These are phyloP conservation scores for Candidula unifasciata DNA, from an alignment of 2,888 invertebrate genomes.

Conservation along the genomic window DNA sequence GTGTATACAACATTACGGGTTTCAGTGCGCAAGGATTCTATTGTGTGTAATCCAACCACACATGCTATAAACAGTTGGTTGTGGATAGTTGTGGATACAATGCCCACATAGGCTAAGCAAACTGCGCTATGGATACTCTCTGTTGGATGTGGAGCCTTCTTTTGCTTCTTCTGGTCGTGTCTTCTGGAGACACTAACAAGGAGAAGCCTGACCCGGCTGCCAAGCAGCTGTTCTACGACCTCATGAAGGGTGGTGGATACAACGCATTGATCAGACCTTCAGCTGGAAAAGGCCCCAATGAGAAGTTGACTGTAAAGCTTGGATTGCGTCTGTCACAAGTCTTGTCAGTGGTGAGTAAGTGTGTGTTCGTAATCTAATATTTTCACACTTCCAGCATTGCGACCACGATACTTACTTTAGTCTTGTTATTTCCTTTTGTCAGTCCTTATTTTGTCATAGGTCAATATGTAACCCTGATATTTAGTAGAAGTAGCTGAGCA, in stretches of 20 bases:
- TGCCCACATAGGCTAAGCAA: too few species aligned
- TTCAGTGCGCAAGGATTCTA: too few species aligned
- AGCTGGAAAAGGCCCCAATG: constrained; percentile 87
- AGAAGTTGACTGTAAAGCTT: constrained; percentile 92
- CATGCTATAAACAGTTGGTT: too few species aligned
- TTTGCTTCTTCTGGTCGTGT: constrained; percentile 23
- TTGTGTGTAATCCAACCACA: too few species aligned
- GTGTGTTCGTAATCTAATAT: background rate
- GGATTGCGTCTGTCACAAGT: constrained; percentile 95
- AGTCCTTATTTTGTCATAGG: too few species aligned
- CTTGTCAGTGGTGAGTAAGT: constrained; percentile 94
- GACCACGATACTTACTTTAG: too few species aligned
- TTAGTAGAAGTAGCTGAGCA: too few species aligned
- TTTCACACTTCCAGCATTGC: too few species aligned
- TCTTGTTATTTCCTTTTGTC: too few species aligned
- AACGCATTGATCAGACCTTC: constrained; percentile 96
- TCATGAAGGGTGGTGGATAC: constrained; percentile 90
- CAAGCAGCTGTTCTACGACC: constrained; percentile 96
- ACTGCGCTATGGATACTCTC: constrained; percentile 18
- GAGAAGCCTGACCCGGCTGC: constrained; percentile 85
- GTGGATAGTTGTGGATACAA: too few species aligned
- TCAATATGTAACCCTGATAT: too few species aligned
- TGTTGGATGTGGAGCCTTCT: background rate
- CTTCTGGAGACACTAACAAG: constrained; percentile 18
- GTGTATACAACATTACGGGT: too few species aligned